Evolutionary conservation across 2,888 invertebrate species (phyloP).

Genomic region (Coremacera marginata): DNA sequence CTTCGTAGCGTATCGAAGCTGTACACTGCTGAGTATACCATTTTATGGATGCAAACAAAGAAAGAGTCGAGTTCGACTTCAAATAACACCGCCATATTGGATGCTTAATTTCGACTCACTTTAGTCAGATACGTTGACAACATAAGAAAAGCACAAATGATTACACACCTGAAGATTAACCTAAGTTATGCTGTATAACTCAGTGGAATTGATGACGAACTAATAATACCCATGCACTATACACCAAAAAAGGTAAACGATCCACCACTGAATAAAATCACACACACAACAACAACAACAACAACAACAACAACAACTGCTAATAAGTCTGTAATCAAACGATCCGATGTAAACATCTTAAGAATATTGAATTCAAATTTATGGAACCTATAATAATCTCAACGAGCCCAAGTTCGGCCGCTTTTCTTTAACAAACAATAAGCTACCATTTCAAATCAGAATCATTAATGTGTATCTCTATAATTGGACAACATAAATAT

Average conservation of each 20-base stretch:
- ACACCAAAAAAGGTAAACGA: conserved; percentile 47
- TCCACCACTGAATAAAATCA: conserved; percentile 48
- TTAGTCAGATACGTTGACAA: conserved; percentile 68
- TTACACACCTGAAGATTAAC: conserved; percentile 65
- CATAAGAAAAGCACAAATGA: conserved; percentile 65
- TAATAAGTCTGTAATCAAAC: conserved; percentile 43
- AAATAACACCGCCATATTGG: conserved; percentile 46
- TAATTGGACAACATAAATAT: conserved; percentile 66
- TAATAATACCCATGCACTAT: conserved; percentile 41
- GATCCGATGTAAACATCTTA: background rate
- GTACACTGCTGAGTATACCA: conserved; percentile 41
- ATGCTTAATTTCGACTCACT: conserved; percentile 62
- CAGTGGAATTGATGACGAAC: conserved; percentile 50
- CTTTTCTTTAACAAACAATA: conserved; percentile 24
- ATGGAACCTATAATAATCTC: conserved; percentile 21
- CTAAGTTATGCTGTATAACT: conserved; percentile 50
- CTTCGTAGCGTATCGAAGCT: background rate
- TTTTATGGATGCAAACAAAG: conserved; percentile 41
- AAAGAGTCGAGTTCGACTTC: conserved; percentile 7
- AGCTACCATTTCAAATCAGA: conserved; percentile 36
- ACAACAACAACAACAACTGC: conserved; percentile 26
- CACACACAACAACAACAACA: background rate
- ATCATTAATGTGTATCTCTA: conserved; percentile 65
- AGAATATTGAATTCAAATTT: conserved; percentile 30
- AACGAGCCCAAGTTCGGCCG: background rate